Conservation (phyloP, 2,888 invertebrate species). For the Heteromurus nitidus region DNA sequence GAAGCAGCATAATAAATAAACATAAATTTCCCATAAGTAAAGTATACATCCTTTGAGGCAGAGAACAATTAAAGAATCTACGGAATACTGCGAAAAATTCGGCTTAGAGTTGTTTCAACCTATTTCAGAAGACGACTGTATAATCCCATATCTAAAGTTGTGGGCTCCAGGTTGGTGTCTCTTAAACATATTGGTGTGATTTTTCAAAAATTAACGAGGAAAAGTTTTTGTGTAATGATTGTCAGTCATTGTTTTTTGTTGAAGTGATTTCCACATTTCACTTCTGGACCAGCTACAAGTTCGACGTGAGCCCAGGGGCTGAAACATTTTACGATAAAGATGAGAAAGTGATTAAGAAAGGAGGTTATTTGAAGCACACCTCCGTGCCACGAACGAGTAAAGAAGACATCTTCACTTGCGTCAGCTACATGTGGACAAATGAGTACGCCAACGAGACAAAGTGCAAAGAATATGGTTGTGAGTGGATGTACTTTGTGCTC, state of each 20-base stretch:
- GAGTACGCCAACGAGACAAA: slow-evolving; percentile 44
- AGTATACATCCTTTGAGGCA: too few relatives aligned
- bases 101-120: slow-evolving; percentile 29
- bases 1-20: too few relatives aligned
- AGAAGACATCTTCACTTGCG: not conserved
- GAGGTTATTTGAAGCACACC: too few relatives aligned
- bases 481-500: slow-evolving; percentile 43
- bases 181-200: too few relatives aligned
- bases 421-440: slow-evolving; percentile 30
- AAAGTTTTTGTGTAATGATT: too few relatives aligned
- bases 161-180: slow-evolving; percentile 52
- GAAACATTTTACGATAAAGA: slow-evolving; percentile 2
- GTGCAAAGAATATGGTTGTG: too few relatives aligned
- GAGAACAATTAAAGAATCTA: too few relatives aligned
- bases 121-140: slow-evolving; percentile 27
- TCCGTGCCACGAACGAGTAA: too few relatives aligned
- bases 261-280: slow-evolving; percentile 40
- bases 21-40: too few relatives aligned
- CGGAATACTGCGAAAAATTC: slow-evolving; percentile 34
- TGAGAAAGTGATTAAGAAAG: slow-evolving; percentile 7
- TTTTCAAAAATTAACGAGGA: too few relatives aligned
- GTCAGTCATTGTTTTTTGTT: too few relatives aligned
- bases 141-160: slow-evolving; percentile 50
- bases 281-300: slow-evolving; percentile 40
- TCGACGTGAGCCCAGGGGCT: not conserved